Evolutionary conservation across 1,140 invertebrate genomes (phyloP).

Genomic region (Drosophila watanabei): DNA sequence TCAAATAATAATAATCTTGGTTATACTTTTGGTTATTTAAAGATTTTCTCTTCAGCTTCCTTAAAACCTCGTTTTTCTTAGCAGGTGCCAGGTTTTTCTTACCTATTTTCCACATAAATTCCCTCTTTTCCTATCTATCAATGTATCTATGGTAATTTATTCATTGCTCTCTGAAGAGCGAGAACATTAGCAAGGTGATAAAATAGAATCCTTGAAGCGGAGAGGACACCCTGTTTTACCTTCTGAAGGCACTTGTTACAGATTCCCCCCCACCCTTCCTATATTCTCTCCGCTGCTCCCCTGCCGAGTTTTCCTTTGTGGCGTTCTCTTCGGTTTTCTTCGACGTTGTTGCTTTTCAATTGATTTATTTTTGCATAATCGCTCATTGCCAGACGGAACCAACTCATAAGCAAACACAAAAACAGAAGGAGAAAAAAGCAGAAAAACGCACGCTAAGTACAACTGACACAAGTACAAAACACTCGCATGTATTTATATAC

Average conservation of each 20-base stretch:
- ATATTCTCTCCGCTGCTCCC: conserved; percentile 5
- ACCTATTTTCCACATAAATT: not conserved
- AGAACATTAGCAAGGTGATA: conserved; percentile 14
- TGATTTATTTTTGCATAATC: conserved; percentile 80
- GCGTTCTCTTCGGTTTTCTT: conserved; percentile 38
- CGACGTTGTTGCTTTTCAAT: conserved; percentile 64
- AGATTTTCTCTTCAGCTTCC: not conserved
- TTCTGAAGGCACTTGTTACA: conserved; percentile 69
- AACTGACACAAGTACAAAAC: conserved; percentile 28
- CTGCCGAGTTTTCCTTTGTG: conserved; percentile 48
- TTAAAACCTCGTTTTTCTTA: not conserved
- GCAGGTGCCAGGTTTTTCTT: not conserved
- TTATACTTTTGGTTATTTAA: too few species aligned
- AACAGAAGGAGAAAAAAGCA: conserved; percentile 3
- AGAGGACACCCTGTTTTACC: conserved; percentile 28
- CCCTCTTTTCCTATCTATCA: not conserved
- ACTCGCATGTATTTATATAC: conserved; percentile 6
- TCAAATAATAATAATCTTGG: too few species aligned
- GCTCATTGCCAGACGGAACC: conserved; percentile 56
- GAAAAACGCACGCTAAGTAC: conserved; percentile 61
- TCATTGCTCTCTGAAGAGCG: not conserved
- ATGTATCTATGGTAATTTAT: conserved; percentile 4
- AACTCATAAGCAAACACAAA: conserved; percentile 56
- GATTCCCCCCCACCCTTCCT: conserved; percentile 20
- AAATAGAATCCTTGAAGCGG: not conserved